Base-by-base conservation (phyloP, 2,888 invertebrate species). In the Bellardia bayeri region DNA sequence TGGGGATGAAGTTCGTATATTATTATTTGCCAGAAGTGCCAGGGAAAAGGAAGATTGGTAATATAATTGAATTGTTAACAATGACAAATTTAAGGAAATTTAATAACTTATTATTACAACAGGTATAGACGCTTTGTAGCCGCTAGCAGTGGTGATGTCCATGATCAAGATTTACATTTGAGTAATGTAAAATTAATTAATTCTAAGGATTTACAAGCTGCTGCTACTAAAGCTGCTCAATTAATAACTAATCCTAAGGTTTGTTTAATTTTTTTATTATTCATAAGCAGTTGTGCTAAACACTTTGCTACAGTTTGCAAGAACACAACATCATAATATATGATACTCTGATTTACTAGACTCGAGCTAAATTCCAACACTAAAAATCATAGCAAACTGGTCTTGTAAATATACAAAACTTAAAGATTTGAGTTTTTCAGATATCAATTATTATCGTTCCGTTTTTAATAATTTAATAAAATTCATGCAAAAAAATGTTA, bases 11-110 rank as follows among this genome's bases (percentile, higher is more conserved):
- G 92, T 92, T 49, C 91, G 93, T 56, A 86, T 94, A 40, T 78
- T 94, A 71, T 83, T 94, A 8, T 94, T 94, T 85, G 91, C 94
- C 0, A 91, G 94, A 42, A 91, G 91, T 49, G 93, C 93, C 87
- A 91, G 94, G 16, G 94, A 94, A 87, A 94, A 94, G 78, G 94
- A 94, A 86, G 94, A 94, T 87, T 94, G 94, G 94, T 91, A 89
- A 51, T 3, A 23, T 42, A 23, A 23, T 23, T 56, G 23, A 23
- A 23, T 3, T 69, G 37, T 2, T 0, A 9, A 7, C 2, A 8
- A 13, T 51, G 23, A 1, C 23, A 23, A 13, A 63, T 49, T 1
- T 11, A 16, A 7, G 9, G 16, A 9, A 9, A 23, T 56, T 8
- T 23, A 56, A 56, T 6, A 23, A 23, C 9, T 2, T 56, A 2